Base-by-base conservation (phyloP, 2,888 invertebrate genomes). In the Noctua comes region DNA sequence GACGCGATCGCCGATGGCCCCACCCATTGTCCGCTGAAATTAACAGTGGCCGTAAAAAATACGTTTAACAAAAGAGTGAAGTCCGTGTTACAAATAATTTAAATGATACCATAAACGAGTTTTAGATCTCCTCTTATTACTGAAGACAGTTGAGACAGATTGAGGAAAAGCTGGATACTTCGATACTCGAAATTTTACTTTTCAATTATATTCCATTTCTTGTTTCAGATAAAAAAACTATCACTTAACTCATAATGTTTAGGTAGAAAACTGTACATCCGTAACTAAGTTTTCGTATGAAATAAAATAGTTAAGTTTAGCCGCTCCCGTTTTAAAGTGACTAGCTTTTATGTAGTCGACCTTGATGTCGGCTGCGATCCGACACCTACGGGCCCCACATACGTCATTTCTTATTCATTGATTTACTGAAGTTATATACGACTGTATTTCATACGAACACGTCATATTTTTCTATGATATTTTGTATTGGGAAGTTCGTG, bases 21-120 rank as follows among this genome's bases (percentile, higher is more conserved):
- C 90, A 88, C 87, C 94, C 92, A 95, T 95, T 95, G 95, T 95
- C 93, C 94, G 92, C 88, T 89, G 90, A 94, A 94, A 94, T 94
- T 94, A 94, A 94, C 93, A 92, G 92, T 86, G 90, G 89, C 91
- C 89, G 91, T 92, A 95, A 95, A 95, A 95, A 91, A 88, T 85
- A 88, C 88, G 90, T 88, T 89, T 86, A 76, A 84, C 84, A 82
- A 90, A 88, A 83, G 83, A 84, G 73, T 79, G 76, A 76, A 86
- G 82, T 83, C 77, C 80, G 27, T 83, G 76, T 65, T 76, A 79
- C 73, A 82, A 82, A 82, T 80, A 86, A 78, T 83, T 83, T 78
- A 73, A 73, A 87, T 78, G 74, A 78, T 68, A 70, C 59, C 8
- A 48, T 73, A 64, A 76, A 84, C 31, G 51, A 64, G 65, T 70